Evolutionary conservation across 2,888 invertebrate genomes (phyloP).

Genomic region (Lamellibrachia satsuma): DNA sequence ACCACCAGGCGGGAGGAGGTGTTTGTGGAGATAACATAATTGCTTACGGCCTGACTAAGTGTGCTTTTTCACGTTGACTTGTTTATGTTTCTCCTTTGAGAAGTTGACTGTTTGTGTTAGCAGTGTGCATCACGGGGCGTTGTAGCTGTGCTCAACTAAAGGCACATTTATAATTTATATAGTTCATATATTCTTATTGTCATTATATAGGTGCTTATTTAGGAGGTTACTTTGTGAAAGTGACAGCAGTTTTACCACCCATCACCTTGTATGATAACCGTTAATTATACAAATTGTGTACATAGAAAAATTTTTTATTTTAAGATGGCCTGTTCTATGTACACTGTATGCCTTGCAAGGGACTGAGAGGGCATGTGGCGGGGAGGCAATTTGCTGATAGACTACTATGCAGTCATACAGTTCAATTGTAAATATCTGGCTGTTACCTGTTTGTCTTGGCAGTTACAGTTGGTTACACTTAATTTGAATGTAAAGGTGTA

Average conservation of each 20-base stretch:
- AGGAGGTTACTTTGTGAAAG: background rate
- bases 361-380: background rate
- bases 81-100: slow-evolving; percentile 6
- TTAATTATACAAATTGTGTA: slow-evolving; percentile 17
- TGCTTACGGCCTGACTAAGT: background rate
- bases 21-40: background rate
- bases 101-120: background rate
- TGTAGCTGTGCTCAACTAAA: background rate
- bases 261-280: background rate
- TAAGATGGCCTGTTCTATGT: slow-evolving; percentile 1
- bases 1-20: background rate
- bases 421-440: background rate
- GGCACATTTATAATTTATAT: slow-evolving; percentile 1
- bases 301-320: slow-evolving; percentile 1
- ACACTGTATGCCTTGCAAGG: background rate
- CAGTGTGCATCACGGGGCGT: background rate
- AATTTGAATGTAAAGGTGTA: background rate
- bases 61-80: background rate
- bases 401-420: slow-evolving; percentile 17
- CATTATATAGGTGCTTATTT: slow-evolving; percentile 3
- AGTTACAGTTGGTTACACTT: background rate
- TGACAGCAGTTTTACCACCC: background rate
- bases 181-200: slow-evolving; percentile 3
- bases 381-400: slow-evolving; percentile 17
- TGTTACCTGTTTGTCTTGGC: background rate